A percentile compares a stretch with the other conserved stretches of the same genome.
These are phyloP conservation scores for Sardina pilchardus DNA, from an alignment of 2,113 vertebrate genomes.

Conservation along the genomic window DNA sequence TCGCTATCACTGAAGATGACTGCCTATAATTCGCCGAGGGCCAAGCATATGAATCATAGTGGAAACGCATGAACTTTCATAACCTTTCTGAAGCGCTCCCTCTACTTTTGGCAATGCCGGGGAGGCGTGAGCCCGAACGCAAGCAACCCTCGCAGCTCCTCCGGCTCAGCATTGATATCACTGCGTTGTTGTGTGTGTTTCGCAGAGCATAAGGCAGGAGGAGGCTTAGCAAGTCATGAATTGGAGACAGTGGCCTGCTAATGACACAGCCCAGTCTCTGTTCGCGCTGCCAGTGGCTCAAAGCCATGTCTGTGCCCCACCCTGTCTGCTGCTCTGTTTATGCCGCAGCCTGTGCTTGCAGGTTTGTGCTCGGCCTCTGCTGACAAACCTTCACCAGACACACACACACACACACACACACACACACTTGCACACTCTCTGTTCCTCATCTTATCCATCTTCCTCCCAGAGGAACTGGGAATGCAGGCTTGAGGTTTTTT, in stretches of 20 bases:
- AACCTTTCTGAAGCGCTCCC: slow-evolving; percentile 23
- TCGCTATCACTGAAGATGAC: slow-evolving; percentile 3
- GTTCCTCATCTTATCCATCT: slow-evolving; percentile 45
- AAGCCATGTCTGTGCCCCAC: neutral
- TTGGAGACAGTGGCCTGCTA: neutral
- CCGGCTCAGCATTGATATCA: neutral
- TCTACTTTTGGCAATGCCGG: neutral
- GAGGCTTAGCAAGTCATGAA: neutral
- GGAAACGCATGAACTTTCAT: neutral
- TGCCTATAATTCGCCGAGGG: neutral
- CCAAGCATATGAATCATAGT: neutral
- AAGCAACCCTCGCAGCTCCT: neutral
- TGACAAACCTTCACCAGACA: neutral
- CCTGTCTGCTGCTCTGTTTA: neutral
- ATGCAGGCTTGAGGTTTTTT: slow-evolving; percentile 44
- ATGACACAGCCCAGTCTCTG: neutral
- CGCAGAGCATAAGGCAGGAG: neutral
- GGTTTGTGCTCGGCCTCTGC: neutral
- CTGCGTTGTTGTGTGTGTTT: neutral
- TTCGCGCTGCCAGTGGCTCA: neutral
- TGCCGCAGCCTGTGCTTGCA: neutral
- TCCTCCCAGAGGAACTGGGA: slow-evolving; percentile 47
- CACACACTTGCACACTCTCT: slow-evolving; percentile 37
- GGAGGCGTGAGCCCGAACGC: neutral
- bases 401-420: neutral